Evolutionary conservation across 2,888 invertebrate species (phyloP), one percentile per base, ranked within the genome.

Genomic region (Xestia xanthographa): DNA sequence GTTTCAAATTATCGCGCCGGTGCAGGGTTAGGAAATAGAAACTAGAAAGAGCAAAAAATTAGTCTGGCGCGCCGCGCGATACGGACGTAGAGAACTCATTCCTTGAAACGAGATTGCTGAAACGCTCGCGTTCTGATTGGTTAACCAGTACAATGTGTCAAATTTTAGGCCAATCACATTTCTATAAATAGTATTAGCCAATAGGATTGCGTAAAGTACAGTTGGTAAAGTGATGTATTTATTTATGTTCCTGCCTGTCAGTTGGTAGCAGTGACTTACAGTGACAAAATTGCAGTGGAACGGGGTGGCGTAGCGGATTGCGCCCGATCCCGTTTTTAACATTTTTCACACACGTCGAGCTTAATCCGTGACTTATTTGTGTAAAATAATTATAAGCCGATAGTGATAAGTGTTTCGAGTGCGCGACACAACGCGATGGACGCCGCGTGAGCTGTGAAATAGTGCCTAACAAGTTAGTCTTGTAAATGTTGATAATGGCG

Each of bases 401-500:
- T 90, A 90, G 86, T 86, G 84, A 73, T 90, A 89, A 90, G 84
- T 92, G 90, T 89, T 87, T 82, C 72, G 70, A 82, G 81, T 87
- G 82, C 58, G 69, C 60, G 66, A 82, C 72, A 50, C 60, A 79
- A 26, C 63, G 81, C 68, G 75, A 87, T 84, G 82, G 71, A 87
- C 78, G 88, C 79, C 82, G 80, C 75, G 88, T 91, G 91, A 89
- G 84, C 86, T 83, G 90, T 91, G 90, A 91, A 91, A 92, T 90
- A 84, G 89, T 90, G 90, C 84, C 86, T 92, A 90, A 92, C 91
- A 93, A 93, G 91, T 92, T 91, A 86, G 88, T 88, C 83, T 63
- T 41, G 87, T 83, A 80, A 86, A 85, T 90, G 90, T 91, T 88
- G 90, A 89, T 92, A 95, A 96, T 96, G 96, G 96, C 96, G 95